These are phyloP conservation scores for Folsomia manolachei DNA, from an alignment of 2,888 invertebrate genomes.

Conservation along the genomic window DNA sequence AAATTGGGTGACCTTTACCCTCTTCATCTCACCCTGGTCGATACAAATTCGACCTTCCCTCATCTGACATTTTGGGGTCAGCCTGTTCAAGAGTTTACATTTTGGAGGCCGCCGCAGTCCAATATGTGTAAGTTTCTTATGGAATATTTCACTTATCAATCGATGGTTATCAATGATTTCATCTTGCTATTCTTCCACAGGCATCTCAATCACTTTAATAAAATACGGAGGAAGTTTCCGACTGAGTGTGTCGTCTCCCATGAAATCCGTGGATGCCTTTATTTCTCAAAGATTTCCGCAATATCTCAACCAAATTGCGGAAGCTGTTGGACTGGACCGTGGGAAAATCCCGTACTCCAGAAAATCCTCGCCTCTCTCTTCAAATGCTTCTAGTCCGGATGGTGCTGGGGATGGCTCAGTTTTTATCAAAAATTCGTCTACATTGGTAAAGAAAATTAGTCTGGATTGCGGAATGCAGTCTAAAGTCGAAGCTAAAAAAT, in stretches of 20 bases:
- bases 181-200: neutral
- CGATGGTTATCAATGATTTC: neutral
- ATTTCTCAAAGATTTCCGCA: conserved; percentile 8
- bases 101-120: neutral
- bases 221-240: conserved; percentile 6
- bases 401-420: neutral
- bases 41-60: conserved; percentile 5
- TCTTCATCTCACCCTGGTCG: neutral
- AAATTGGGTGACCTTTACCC: neutral
- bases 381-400: neutral
- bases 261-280: conserved; percentile 13
- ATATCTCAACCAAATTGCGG: conserved; percentile 5
- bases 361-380: conserved; percentile 1
- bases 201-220: neutral
- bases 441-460: too few relatives aligned
- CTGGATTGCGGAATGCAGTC: too few relatives aligned
- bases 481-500: too few relatives aligned
- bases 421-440: too few relatives aligned
- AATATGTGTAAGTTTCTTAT: conserved; percentile 8
- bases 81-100: conserved; percentile 10
- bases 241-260: conserved; percentile 1
- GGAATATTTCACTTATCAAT: neutral
- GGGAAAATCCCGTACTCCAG: conserved; percentile 10
- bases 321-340: conserved; percentile 7
- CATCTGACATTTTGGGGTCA: conserved; percentile 16